phyloP scores from a whole-genome alignment of 2,113 vertebrate genomes.

The Eolophus roseicapilla region DNA sequence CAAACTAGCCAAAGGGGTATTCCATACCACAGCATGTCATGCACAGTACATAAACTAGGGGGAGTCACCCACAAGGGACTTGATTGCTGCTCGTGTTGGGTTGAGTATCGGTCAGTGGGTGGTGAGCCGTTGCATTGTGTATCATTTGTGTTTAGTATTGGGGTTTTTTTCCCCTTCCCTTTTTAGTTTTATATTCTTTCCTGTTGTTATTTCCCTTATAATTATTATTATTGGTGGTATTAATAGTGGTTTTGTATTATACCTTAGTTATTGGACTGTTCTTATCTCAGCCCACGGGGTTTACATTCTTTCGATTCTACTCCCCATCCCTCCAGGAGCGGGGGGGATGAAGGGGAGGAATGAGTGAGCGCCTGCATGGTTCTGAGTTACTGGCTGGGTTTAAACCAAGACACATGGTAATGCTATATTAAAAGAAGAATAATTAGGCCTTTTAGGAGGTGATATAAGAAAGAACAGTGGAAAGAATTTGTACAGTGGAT shows the following conservation, averaged over 20 bases:
- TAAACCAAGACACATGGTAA: not conserved
- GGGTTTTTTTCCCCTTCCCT: not conserved
- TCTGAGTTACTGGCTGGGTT: not conserved
- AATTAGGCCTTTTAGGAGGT: not conserved
- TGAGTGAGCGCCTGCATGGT: not conserved
- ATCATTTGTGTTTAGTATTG: not conserved
- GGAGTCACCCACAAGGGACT: not conserved
- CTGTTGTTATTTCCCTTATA: not conserved
- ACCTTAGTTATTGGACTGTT: not conserved
- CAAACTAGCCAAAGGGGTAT: not conserved
- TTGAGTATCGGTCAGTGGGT: not conserved
- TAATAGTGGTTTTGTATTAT: not conserved
- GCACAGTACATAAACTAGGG: not conserved
- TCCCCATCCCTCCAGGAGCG: not conserved
- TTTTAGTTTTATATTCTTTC: not conserved
- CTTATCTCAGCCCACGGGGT: not conserved
- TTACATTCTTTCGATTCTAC: not conserved
- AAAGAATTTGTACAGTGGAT: not conserved
- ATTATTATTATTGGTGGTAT: not conserved
- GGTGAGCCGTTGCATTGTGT: not conserved
- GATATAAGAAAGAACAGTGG: not conserved
- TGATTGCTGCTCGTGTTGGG: not conserved
- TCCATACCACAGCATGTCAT: not conserved
- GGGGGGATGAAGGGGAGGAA: not conserved
- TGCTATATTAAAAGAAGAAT: not conserved